Evolutionary conservation across 2,113 vertebrate species (phyloP), one percentile per base, ranked within the genome.

Genomic region (Microcebus griseorufus): DNA sequence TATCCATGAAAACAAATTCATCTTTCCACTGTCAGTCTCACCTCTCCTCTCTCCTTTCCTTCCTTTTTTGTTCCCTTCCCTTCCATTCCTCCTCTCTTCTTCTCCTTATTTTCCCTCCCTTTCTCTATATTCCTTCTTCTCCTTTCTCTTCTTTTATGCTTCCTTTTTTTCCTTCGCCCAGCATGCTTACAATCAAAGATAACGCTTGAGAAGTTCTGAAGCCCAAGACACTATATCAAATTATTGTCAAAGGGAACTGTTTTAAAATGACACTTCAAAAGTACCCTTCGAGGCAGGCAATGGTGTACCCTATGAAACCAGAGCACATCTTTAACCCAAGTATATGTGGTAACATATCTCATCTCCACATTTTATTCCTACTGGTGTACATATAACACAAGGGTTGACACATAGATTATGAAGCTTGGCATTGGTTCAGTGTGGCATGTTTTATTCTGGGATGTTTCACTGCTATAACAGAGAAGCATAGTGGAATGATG

Each of bases 101-200:
- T 5, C 5, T n/a, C 16, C 6, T 75, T 62, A 17, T 8, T 3
- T 29, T 45, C 18, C 20, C 1, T n/a, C 3, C 0, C 13, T 9
- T 78, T 32, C n/a, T 18, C 9, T 3, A 14, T 29, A 32, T 20
- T 37, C 48, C 27, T 25, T 42, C 32, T 62, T 78, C 16, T 39
- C 42, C 2, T 79, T 42, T 25, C 45, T 64, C 78, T 51, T 58
- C 58, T 51, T n/a, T 78, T 42, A 12, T 23, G 20, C 6, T 22
- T 32, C 20, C 1, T 42, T 75, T 84, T 88, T 45, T 58, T 2
- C 8, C 29, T 75, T 87, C 67, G 13, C 9, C 22, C 7, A 51
- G 18, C 29, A 83, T 39, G 73, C n/a, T 55, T 20, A 73, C 62
- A 88, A 64, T 58, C 29, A 90, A 88, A 32, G n/a, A 45, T 67